A percentile compares a stretch with the other conserved stretches of the same genome.
phyloP scores from a whole-genome alignment of 2,113 vertebrate species.

The Notiomystis cincta region DNA sequence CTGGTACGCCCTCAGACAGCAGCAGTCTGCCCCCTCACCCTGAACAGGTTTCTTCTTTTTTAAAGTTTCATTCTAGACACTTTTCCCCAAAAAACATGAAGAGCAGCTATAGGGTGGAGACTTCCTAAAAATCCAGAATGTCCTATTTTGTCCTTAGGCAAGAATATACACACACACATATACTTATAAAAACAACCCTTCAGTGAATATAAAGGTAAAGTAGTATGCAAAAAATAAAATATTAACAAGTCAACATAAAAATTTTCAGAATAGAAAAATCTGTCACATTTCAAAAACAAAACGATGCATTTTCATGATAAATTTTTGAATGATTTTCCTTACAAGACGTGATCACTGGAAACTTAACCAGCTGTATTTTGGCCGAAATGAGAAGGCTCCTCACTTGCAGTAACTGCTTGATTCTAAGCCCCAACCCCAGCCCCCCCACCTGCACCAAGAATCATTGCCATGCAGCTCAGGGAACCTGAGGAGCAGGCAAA shows the following conservation, averaged over 20 bases:
- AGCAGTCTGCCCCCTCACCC: not conserved
- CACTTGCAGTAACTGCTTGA: not conserved
- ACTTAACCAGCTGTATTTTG: not conserved
- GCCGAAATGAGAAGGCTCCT: not conserved
- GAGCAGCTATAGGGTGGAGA: conserved; percentile 18
- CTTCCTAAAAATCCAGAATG: conserved; percentile 33
- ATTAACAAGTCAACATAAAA: conserved; percentile 26
- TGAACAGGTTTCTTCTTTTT: not conserved
- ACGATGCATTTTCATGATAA: conserved; percentile 26
- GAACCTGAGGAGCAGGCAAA: conserved; percentile 10
- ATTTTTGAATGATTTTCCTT: conserved; percentile 53
- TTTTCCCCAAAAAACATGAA: not conserved
- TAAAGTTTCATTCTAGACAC: not conserved
- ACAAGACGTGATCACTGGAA: not conserved
- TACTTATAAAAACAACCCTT: conserved; percentile 50
- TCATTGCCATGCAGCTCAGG: not conserved
- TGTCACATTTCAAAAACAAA: conserved; percentile 67
- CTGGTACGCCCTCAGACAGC: not conserved
- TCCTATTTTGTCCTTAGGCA: conserved; percentile 43
- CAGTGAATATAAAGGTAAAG: conserved; percentile 50
- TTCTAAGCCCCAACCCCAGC: not conserved
- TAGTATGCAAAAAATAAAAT: conserved; percentile 49
- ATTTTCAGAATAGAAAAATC: conserved; percentile 67
- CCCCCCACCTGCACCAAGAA: not conserved
- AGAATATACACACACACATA: conserved; percentile 38